Evolutionary conservation across 2,113 vertebrate species (phyloP).

Genomic region (Riparia riparia): DNA sequence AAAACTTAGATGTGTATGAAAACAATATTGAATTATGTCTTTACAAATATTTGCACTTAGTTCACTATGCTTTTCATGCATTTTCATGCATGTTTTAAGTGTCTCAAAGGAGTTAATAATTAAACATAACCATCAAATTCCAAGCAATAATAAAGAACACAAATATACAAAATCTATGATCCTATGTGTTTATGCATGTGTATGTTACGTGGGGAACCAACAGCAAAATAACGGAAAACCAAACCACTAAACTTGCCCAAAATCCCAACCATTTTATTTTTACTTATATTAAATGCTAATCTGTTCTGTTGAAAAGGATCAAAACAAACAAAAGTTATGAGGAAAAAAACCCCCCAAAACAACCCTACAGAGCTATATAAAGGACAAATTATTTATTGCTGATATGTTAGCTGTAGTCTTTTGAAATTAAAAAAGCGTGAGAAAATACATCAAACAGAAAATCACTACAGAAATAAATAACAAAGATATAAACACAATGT

Average conservation of each 20-base stretch:
- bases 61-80: background rate
- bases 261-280: background rate
- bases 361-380: background rate
- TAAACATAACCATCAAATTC: background rate
- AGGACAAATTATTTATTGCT: background rate
- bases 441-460: background rate
- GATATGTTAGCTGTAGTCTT: background rate
- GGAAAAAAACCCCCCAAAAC: background rate
- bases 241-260: background rate
- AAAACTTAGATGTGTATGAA: background rate
- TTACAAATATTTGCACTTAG: background rate
- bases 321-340: background rate
- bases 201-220: background rate
- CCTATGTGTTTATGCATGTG: rapidly evolving
- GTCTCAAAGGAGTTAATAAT: background rate
- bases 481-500: background rate
- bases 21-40: background rate
- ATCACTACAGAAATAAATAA: background rate
- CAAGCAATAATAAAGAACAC: background rate
- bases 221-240: background rate
- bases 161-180: background rate
- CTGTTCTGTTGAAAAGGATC: background rate
- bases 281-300: background rate
- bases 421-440: background rate
- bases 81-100: background rate